phyloP scores from a whole-genome alignment of 2,888 invertebrate species.

The Synergus umbraculus region DNA sequence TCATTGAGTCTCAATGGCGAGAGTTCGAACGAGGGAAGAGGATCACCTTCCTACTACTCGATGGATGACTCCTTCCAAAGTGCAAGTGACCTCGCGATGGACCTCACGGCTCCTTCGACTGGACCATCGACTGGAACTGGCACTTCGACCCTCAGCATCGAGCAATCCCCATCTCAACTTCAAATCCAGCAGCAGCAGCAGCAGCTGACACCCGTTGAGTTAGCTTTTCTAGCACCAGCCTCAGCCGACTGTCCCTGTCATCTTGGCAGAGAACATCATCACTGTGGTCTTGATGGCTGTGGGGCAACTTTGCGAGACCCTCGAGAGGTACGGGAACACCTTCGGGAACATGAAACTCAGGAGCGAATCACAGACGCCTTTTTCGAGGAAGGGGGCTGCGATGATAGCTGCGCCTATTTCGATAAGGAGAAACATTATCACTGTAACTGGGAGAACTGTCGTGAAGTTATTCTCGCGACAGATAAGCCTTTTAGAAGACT shows the following conservation, averaged over 20 bases:
- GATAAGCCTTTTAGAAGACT: constrained; percentile 89
- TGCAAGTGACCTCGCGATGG: constrained; percentile 74
- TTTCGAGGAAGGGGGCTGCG: constrained; percentile 83
- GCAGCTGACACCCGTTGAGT: constrained; percentile 71
- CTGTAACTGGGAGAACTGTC: constrained; percentile 93
- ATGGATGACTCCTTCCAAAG: constrained; percentile 76
- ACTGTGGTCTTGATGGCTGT: constrained; percentile 89
- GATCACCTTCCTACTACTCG: constrained; percentile 79
- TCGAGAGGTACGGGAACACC: constrained; percentile 88
- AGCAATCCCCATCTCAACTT: constrained; percentile 56
- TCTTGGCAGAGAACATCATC: constrained; percentile 88
- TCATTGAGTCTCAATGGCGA: constrained; percentile 78
- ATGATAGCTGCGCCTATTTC: constrained; percentile 85
- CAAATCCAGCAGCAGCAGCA: constrained; percentile 58
- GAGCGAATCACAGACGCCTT: constrained; percentile 90
- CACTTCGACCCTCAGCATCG: constrained; percentile 59
- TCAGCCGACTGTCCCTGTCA: constrained; percentile 71
- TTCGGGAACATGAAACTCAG: constrained; percentile 92
- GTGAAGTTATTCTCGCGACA: constrained; percentile 86
- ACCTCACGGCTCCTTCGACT: constrained; percentile 71
- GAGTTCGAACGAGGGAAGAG: constrained; percentile 79
- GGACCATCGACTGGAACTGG: constrained; percentile 61
- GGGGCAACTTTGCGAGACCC: constrained; percentile 77
- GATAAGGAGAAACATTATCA: constrained; percentile 91
- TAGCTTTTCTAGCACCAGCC: constrained; percentile 72